Percentiles rank a stretch among this genome's conserved stretches.
These are phyloP conservation scores for Lycopodina hypogea DNA, from an alignment of 37 sponge, comb jelly and placozoan species.

Conservation along the genomic window DNA sequence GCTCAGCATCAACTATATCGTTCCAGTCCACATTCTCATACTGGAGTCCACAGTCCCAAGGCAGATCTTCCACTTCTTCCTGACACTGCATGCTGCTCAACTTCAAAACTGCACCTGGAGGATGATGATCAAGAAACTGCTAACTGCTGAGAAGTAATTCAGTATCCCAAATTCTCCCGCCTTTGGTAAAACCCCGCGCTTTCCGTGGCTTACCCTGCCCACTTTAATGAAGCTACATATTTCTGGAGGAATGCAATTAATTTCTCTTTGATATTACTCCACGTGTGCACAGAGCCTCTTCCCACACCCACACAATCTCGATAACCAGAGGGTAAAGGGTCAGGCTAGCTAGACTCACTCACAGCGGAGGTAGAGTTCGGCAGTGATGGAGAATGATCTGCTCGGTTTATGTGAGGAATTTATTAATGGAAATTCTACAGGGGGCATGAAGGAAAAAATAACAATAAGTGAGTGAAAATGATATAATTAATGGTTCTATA, in stretches of 20 bases:
- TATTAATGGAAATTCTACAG: conserved; percentile 20
- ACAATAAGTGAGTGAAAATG: conserved; percentile 3
- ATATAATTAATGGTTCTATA: not conserved
- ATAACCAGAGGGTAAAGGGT: too few relatives aligned
- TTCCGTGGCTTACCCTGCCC: too few relatives aligned
- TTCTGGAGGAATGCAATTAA: too few relatives aligned
- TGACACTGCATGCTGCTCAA: not conserved
- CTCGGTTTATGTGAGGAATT: conserved; percentile 14
- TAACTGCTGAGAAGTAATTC: not conserved
- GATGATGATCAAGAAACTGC: not conserved
- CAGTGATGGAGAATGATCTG: not conserved
- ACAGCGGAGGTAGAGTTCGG: too few relatives aligned
- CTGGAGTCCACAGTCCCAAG: conserved; percentile 18
- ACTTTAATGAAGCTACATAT: too few relatives aligned
- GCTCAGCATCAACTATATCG: conserved; percentile 82
- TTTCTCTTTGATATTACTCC: too few relatives aligned
- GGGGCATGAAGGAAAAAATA: not conserved
- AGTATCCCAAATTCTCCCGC: too few relatives aligned
- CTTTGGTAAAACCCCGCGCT: too few relatives aligned
- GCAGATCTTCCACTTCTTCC: not conserved
- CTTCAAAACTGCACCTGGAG: not conserved
- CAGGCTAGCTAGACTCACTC: too few relatives aligned
- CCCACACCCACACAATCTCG: too few relatives aligned
- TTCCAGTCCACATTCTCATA: conserved; percentile 70
- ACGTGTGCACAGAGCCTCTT: too few relatives aligned